phyloP scores from a whole-genome alignment of 2,797 vertebrate genomes.

The Falco naumanni region DNA sequence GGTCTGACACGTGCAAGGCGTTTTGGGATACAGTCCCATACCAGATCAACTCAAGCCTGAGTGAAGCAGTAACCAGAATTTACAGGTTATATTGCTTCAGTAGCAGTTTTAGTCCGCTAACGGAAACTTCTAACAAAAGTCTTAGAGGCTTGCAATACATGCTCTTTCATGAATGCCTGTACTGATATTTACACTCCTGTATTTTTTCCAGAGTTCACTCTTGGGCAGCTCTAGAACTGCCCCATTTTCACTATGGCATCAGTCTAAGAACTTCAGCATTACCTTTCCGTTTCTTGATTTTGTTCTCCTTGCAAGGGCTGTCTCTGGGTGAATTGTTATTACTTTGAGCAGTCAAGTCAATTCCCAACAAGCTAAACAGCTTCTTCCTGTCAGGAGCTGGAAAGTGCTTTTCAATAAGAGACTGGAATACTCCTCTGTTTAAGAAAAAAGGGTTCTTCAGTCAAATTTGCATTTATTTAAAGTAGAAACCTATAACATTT shows the following conservation, averaged over 20 bases:
- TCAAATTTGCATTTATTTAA: neutral
- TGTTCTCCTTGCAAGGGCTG: slow-evolving; percentile 84
- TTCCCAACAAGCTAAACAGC: slow-evolving; percentile 94
- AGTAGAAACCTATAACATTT: neutral
- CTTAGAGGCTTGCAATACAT: neutral
- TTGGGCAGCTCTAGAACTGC: neutral
- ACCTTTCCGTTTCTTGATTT: slow-evolving; percentile 97
- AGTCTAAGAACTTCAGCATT: neutral
- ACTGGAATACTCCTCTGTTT: slow-evolving; percentile 94
- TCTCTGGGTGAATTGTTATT: slow-evolving; percentile 88
- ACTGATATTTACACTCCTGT: neutral
- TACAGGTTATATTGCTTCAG: neutral
- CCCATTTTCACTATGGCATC: neutral
- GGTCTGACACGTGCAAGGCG: neutral
- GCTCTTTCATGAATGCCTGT: neutral
- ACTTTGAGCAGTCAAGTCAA: slow-evolving; percentile 90
- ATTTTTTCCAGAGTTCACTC: neutral
- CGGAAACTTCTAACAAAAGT: neutral
- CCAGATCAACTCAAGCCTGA: neutral
- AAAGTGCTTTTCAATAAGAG: slow-evolving; percentile 97
- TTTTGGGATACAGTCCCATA: neutral
- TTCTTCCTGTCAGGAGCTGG: slow-evolving; percentile 98
- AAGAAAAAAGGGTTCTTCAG: slow-evolving; percentile 9
- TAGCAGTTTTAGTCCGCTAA: neutral
- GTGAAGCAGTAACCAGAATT: neutral